Evolutionary conservation across 2,797 vertebrate genomes (phyloP).

Genomic region (Mastacembelus armatus): DNA sequence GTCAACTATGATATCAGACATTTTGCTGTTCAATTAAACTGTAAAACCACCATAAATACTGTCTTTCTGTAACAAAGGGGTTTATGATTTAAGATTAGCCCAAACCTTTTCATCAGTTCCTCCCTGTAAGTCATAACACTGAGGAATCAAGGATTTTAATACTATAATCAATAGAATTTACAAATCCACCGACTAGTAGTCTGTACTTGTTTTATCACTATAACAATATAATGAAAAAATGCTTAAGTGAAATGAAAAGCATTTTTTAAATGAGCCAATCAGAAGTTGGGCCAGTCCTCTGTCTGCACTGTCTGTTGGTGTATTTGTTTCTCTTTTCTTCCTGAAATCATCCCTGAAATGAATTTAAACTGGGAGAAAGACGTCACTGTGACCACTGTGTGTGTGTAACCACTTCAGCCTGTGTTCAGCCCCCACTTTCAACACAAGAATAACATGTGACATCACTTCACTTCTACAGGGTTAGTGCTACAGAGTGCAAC

Average conservation of each 20-base stretch:
- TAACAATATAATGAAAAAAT: background rate
- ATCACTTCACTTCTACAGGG: conserved; percentile 66
- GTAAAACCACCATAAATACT: conserved; percentile 25
- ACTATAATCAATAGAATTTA: conserved; percentile 38
- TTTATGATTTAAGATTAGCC: conserved; percentile 23
- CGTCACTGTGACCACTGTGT: conserved; percentile 61
- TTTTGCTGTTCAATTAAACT: conserved; percentile 25
- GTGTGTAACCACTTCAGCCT: conserved; percentile 64
- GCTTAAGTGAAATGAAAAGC: background rate
- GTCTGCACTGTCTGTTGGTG: conserved; percentile 19
- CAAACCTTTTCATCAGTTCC: conserved; percentile 12
- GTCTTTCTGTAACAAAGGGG: background rate
- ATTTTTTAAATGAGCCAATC: conserved; percentile 36
- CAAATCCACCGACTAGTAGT: background rate
- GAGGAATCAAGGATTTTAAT: conserved; percentile 26
- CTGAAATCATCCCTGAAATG: conserved; percentile 57
- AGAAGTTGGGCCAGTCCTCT: background rate
- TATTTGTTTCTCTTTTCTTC: conserved; percentile 41
- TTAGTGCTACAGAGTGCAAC: conserved; percentile 9
- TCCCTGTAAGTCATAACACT: conserved; percentile 25
- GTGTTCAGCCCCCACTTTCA: conserved; percentile 59
- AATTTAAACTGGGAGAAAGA: conserved; percentile 65
- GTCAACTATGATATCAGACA: conserved; percentile 19
- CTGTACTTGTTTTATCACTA: conserved; percentile 17
- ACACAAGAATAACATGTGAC: conserved; percentile 77